Evolutionary conservation across 53 echinoderm and acorn worm genomes (phyloP).

Genomic region (Arbacia lixula): DNA sequence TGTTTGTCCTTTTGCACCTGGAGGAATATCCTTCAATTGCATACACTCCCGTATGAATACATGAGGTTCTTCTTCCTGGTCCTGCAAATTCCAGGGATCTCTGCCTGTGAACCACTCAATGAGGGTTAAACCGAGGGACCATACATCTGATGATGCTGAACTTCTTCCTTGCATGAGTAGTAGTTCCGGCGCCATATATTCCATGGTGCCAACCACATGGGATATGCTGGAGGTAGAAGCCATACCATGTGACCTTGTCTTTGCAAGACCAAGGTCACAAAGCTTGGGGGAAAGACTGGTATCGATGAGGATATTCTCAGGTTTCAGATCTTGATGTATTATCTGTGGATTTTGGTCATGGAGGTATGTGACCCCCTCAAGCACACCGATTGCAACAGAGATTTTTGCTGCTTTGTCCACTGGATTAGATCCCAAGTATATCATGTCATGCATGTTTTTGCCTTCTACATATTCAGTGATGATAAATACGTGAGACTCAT

Average conservation of each 20-base stretch:
- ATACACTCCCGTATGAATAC: slow-evolving; percentile 48
- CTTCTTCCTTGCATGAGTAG: slow-evolving; percentile 33
- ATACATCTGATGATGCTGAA: slow-evolving; percentile 38
- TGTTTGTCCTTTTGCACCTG: neutral
- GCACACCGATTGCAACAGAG: slow-evolving; percentile 40
- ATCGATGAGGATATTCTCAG: slow-evolving; percentile 61
- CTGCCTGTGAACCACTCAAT: slow-evolving; percentile 50
- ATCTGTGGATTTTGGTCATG: slow-evolving; percentile 51
- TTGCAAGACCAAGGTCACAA: slow-evolving; percentile 62
- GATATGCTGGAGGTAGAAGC: slow-evolving; percentile 46
- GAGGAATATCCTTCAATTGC: slow-evolving; percentile 40
- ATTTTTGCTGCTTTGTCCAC: slow-evolving; percentile 35
- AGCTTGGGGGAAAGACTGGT: slow-evolving; percentile 35
- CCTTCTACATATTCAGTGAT: slow-evolving; percentile 55
- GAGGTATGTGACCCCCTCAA: slow-evolving; percentile 53
- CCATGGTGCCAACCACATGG: slow-evolving; percentile 54
- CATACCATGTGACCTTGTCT: slow-evolving; percentile 39
- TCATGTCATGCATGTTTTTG: slow-evolving; percentile 49
- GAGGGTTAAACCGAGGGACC: slow-evolving; percentile 52
- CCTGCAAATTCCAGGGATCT: slow-evolving; percentile 56
- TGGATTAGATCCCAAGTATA: slow-evolving; percentile 27
- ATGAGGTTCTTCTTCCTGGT: slow-evolving; percentile 56
- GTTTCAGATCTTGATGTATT: slow-evolving; percentile 66
- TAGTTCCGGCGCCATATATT: slow-evolving; percentile 56
- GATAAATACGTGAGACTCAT: slow-evolving; percentile 29